Percentiles rank a stretch among this genome's conserved stretches.
phyloP scores from a whole-genome alignment of 2,797 vertebrate genomes.

The Typhlichthys eigenmanni region DNA sequence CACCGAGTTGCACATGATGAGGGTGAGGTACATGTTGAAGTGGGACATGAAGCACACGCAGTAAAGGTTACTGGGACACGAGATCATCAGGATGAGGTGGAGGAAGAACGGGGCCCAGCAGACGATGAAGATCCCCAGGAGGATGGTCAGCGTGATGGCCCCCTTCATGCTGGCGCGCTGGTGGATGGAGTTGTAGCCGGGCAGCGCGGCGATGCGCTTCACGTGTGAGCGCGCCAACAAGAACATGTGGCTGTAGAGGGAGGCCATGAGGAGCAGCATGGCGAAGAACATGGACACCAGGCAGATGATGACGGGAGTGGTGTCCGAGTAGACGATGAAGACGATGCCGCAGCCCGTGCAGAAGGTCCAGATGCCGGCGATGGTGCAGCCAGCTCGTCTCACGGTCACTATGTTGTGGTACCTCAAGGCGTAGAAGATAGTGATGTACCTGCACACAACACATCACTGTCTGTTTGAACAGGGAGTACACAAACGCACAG shows the following conservation, averaged over 20 bases:
- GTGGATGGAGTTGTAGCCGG: slow-evolving; percentile 83
- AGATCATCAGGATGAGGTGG: slow-evolving; percentile 93
- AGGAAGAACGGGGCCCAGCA: slow-evolving; percentile 98
- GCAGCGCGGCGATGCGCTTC: slow-evolving; percentile 90
- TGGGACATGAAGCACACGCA: slow-evolving; percentile 98
- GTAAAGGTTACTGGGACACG: slow-evolving; percentile 92
- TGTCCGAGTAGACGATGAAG: slow-evolving; percentile 94
- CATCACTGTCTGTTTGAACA: not conserved
- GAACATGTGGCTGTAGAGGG: slow-evolving; percentile 98
- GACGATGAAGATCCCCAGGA: slow-evolving; percentile 94
- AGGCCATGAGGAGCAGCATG: slow-evolving; percentile 95
- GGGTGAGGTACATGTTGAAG: slow-evolving; percentile 95
- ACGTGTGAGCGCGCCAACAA: slow-evolving; percentile 92
- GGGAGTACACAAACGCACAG: not conserved
- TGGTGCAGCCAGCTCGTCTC: slow-evolving; percentile 83
- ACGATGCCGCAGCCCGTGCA: slow-evolving; percentile 88
- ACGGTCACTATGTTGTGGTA: slow-evolving; percentile 97
- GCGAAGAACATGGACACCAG: slow-evolving; percentile 93
- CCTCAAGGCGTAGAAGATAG: slow-evolving; percentile 95
- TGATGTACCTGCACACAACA: slow-evolving; percentile 79
- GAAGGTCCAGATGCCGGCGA: slow-evolving; percentile 90
- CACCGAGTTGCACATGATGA: slow-evolving; percentile 96
- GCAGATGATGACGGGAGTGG: slow-evolving; percentile 90
- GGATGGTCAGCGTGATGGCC: slow-evolving; percentile 92
- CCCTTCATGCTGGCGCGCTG: slow-evolving; percentile 94